A percentile compares a stretch with the other conserved stretches of the same genome.
These are phyloP conservation scores for Zaprionus bogoriensis DNA, from an alignment of 2,888 invertebrate species.

Conservation along the genomic window DNA sequence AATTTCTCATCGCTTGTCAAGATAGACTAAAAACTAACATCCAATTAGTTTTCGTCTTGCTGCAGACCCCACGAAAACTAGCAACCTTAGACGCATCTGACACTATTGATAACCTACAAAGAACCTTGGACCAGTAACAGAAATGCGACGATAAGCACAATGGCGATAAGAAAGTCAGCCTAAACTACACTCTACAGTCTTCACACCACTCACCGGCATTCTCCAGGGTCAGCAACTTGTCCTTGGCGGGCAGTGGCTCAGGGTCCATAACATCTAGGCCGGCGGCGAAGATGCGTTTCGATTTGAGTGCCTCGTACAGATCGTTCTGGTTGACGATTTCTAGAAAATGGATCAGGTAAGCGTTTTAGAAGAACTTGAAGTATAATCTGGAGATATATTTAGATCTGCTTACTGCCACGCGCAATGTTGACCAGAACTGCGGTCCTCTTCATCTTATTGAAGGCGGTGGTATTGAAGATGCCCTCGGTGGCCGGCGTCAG, in stretches of 20 bases:
- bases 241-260: slow-evolving; percentile 92
- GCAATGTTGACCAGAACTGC: slow-evolving; percentile 89
- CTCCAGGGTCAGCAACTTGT: slow-evolving; percentile 89
- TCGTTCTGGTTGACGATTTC: slow-evolving; percentile 91
- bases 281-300: slow-evolving; percentile 90
- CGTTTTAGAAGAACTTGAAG: no score
- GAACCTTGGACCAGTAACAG: slow-evolving; percentile 46
- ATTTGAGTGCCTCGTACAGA: slow-evolving; percentile 89
- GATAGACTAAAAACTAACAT: no score
- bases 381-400: no score
- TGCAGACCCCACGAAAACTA: no score
- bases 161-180: slow-evolving; percentile 29
- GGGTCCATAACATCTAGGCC: slow-evolving; percentile 96
- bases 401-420: slow-evolving; percentile 84
- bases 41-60: no score
- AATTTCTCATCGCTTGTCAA: no score
- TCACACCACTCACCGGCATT: slow-evolving; percentile 88
- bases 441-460: slow-evolving; percentile 89
- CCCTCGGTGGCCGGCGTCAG: slow-evolving; percentile 86
- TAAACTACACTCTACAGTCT: background rate
- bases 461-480: slow-evolving; percentile 87
- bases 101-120: slow-evolving; percentile 47
- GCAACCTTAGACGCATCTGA: no score
- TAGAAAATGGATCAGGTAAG: slow-evolving; percentile 64
- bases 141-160: slow-evolving; percentile 28